Percentiles rank a stretch among this genome's conserved stretches.
These are phyloP conservation scores for Halictus quadricinctus DNA, from an alignment of 2,888 invertebrate species.

Conservation along the genomic window DNA sequence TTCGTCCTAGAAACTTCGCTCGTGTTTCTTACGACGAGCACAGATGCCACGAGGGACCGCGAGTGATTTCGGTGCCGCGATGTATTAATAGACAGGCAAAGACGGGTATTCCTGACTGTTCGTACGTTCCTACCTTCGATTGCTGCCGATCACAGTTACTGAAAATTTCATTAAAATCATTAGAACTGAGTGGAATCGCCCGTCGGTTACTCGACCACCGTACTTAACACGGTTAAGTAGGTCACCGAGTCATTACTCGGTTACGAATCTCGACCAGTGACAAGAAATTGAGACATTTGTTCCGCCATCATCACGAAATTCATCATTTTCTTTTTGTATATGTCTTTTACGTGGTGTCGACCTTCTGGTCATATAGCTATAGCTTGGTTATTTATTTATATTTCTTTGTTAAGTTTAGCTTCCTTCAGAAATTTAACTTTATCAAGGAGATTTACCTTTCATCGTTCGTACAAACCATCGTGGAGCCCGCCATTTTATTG, in stretches of 20 bases:
- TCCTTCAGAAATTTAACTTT: neutral
- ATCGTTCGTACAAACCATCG: neutral
- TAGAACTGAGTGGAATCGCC: neutral
- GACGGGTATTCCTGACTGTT: slow-evolving; percentile 53
- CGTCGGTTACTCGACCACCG: neutral
- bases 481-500: neutral
- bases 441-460: too few relatives aligned
- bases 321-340: neutral
- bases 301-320: neutral
- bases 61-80: slow-evolving; percentile 41
- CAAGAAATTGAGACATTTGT: neutral
- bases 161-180: slow-evolving; percentile 11
- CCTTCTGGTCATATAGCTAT: neutral
- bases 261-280: neutral
- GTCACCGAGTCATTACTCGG: neutral
- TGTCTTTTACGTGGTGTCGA: neutral
- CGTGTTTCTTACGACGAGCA: slow-evolving; percentile 28
- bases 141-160: slow-evolving; percentile 13
- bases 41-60: slow-evolving; percentile 34
- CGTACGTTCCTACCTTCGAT: slow-evolving; percentile 45
- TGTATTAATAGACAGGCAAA: slow-evolving; percentile 58
- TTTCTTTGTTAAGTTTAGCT: neutral
- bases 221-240: neutral
- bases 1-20: slow-evolving; percentile 41
- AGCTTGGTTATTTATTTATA: neutral